Evolutionary conservation across 2,888 invertebrate species (phyloP), one percentile per base, ranked within the genome.

Genomic region (Choristoneura rosaceana): DNA sequence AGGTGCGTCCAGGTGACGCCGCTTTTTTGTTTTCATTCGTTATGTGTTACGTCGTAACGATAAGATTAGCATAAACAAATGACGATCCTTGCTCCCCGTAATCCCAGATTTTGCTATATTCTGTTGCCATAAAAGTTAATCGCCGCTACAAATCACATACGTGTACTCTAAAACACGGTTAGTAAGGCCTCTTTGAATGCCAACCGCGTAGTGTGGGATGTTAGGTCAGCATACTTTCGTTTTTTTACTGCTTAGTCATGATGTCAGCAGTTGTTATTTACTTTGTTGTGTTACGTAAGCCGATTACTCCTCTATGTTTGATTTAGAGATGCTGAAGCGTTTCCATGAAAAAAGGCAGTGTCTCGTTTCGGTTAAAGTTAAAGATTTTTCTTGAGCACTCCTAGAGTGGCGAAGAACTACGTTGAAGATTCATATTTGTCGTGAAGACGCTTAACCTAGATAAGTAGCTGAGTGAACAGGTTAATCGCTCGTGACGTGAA

Each of bases 221-320:
- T 75, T 70, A 75, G 79, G 80, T 76, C 78, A 76, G 78, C 79
- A 78, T 76, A 83, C 84, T 84, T 83, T 84, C 82, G 79, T 78
- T 83, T 84, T 63, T 81, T 81, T 70, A 70, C 55, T 70, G 68
- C 70, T 60, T 59, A 62, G 74, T 74, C 69, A 71, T 73, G 67
- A 68, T 71, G 73, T 70, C 74, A 68, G 73, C 68, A 43, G 9
- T 64, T 34, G 14, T 50, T 69, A 73, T 58, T 71, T 69, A 64
- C 73, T 66, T 60, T 68, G 66, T 64, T 61, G 43, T 63, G 55
- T 73, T 73, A 64, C 59, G 64, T 73, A 73, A 73, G 47, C 33
- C 43, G 41, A 69, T 64, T 64, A 50, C 55, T 55, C 25, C 25
- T 25, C 25, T 25, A 5, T 52, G 12, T 60, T 63, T 68, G 59